Base-by-base conservation (phyloP, 2,888 invertebrate species). In the Pycnomerus fuliginosus region DNA sequence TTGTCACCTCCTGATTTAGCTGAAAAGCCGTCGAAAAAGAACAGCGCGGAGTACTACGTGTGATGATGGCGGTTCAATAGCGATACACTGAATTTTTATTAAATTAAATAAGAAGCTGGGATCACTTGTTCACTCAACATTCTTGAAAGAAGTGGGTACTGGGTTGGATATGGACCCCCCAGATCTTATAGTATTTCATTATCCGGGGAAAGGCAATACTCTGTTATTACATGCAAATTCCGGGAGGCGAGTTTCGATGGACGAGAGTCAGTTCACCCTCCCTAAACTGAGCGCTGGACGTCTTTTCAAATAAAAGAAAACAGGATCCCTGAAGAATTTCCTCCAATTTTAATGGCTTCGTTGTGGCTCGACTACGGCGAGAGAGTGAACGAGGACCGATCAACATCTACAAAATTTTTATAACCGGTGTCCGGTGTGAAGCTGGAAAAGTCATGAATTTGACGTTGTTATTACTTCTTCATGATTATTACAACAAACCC, bases 201-300 rank as follows among this genome's bases (percentile, higher is more conserved):
- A 67, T 62, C 57, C 60, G 48, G 39, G 55, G 55, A 54, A 28
- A 50, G 47, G 56, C 52, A 56, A 54, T 55, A 56, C 53, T 44
- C 45, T 50, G 66, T 68, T 68, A 68, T 68, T 65, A 64, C 65
- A 68, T 68, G 67, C 64, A 68, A 68, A 68, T 69, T 69, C 65
- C 64, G 49, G 53, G 50, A 58, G 57, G 53, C 56, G 54, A 58
- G 46, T 39, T 48, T 47, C 45, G 44, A 44, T 44, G 46, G 48
- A 42, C 44, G 30, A 25, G 40, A 34, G 31, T 35, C 40, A 12
- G 44, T 38, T 20, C 20, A 30, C 30, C 14, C 34, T n/a, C n/a
- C n/a, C n/a, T n/a, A n/a, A 20, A 25, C 24, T 24, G 16, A 31
- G 15, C 32, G 24, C 31, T 35, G 50, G 50, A 37, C 41, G 44